Evolutionary conservation across 1,140 invertebrate genomes (phyloP).

Genomic region (Pseudomyrmex concolor): DNA sequence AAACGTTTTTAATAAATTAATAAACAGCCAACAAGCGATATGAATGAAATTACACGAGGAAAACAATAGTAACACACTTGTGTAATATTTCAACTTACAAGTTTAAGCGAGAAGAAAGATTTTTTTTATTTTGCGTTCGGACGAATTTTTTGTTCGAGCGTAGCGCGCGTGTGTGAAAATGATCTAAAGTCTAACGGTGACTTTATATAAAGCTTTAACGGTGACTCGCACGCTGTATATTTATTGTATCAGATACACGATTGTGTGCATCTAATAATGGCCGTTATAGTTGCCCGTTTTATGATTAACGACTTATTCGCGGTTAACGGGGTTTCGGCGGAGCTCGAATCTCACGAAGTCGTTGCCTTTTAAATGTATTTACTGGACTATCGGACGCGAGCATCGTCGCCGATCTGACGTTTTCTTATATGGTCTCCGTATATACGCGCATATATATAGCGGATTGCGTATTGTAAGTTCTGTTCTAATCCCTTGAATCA

Average conservation of each 20-base stretch:
- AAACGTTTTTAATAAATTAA: no score
- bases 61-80: no score
- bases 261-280: slow-evolving; percentile 11
- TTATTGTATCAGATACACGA: neutral
- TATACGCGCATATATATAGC: neutral
- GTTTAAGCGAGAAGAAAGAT: neutral
- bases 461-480: slow-evolving; percentile 37
- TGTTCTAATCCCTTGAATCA: slow-evolving; percentile 41
- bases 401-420: neutral
- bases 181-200: neutral
- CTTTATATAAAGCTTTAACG: slow-evolving; percentile 15
- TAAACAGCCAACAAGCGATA: no score
- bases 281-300: slow-evolving; percentile 45
- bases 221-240: neutral
- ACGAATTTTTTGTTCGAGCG: no score
- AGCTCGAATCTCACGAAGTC: slow-evolving; percentile 16
- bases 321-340: slow-evolving; percentile 42
- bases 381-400: slow-evolving; percentile 22
- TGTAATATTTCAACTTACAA: neutral
- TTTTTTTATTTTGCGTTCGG: neutral
- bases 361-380: slow-evolving; percentile 50
- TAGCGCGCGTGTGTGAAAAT: neutral
- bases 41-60: no score
- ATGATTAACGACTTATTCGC: slow-evolving; percentile 35
- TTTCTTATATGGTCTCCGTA: neutral